Evolutionary conservation across 2,797 vertebrate species (phyloP).

Genomic region (Hapalemur alaotrensis): DNA sequence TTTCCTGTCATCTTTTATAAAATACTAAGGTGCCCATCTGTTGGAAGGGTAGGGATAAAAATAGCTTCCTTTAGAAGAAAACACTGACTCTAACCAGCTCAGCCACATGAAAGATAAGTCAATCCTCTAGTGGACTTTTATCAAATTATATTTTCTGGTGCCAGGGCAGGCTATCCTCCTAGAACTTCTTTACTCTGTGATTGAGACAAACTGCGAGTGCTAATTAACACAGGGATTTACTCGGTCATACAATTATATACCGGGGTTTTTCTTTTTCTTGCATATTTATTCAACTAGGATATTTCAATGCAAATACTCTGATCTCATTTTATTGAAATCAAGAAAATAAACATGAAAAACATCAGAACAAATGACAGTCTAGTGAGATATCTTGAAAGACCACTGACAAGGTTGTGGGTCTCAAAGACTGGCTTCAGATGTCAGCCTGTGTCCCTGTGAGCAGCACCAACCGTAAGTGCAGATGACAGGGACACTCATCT

Average conservation of each 20-base stretch:
- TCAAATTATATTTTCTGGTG: constrained; percentile 55
- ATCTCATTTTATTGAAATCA: not conserved
- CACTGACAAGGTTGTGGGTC: accelerated
- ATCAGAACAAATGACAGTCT: not conserved
- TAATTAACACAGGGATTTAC: not conserved
- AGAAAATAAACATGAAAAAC: not conserved
- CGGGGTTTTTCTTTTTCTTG: not conserved
- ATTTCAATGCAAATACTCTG: not conserved
- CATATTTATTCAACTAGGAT: not conserved
- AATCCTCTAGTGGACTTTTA: constrained; percentile 58
- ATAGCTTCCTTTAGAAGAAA: constrained; percentile 61
- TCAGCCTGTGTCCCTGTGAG: accelerated
- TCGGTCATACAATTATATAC: not conserved
- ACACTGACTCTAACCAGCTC: not conserved
- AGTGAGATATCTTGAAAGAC: not conserved
- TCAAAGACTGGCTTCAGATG: not conserved
- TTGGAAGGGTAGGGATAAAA: constrained; percentile 66
- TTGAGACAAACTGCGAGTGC: accelerated
- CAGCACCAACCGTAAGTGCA: too few relatives aligned
- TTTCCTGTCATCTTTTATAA: constrained; percentile 81
- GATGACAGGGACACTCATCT: accelerated
- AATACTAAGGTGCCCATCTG: constrained; percentile 68
- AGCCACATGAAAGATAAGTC: constrained; percentile 59
- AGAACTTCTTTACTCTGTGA: not conserved
- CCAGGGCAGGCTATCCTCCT: constrained; percentile 20